Conservation (phyloP, 1,140 invertebrate genomes). For the Bombus confusus region DNA sequence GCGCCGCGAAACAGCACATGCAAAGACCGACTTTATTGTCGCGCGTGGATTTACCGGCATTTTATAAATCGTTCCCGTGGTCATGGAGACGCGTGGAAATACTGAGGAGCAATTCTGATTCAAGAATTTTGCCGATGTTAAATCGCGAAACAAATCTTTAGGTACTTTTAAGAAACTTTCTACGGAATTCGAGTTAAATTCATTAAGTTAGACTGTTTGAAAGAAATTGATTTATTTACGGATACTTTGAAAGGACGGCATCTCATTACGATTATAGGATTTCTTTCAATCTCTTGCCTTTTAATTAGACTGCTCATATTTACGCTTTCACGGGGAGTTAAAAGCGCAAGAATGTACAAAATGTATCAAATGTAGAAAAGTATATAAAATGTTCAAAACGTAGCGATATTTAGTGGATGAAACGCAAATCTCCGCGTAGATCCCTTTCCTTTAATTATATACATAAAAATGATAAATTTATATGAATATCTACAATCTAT, state of each 20-base stretch:
- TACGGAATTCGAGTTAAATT: too few species aligned
- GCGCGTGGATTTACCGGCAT: constrained; percentile 5
- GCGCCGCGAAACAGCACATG: background rate
- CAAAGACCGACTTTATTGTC: constrained; percentile 47
- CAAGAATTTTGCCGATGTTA: background rate
- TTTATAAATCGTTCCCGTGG: constrained; percentile 10
- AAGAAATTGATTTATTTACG: background rate
- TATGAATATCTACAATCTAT: background rate
- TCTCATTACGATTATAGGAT: too few species aligned
- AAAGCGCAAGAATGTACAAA: too few species aligned
- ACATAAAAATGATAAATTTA: background rate
- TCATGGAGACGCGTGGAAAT: background rate
- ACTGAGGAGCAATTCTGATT: background rate
- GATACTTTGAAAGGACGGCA: too few species aligned
- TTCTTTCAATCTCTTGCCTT: too few species aligned
- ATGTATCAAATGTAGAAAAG: too few species aligned
- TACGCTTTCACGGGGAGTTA: too few species aligned
- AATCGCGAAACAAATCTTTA: background rate
- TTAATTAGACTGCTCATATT: too few species aligned
- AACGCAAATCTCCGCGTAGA: too few species aligned
- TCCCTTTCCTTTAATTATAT: background rate
- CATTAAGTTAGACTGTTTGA: background rate
- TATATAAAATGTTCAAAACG: too few species aligned
- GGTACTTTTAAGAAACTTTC: background rate
- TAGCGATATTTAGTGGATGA: too few species aligned